phyloP scores from a whole-genome alignment of 1,140 invertebrate genomes.

The Lethocerus indicus region DNA sequence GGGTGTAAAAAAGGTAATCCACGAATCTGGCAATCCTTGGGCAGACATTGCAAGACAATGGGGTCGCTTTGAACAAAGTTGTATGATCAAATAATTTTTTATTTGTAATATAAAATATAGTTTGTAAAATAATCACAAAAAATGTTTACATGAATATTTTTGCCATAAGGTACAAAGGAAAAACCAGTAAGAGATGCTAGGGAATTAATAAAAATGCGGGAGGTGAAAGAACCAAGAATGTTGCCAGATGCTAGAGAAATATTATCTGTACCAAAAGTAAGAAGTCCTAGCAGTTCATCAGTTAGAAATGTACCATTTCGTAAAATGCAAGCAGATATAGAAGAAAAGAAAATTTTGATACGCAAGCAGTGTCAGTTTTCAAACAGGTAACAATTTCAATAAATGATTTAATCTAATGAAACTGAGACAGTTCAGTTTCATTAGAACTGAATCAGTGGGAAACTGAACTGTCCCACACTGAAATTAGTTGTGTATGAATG shows the following conservation, averaged over 20 bases:
- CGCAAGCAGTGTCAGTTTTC: too few species aligned
- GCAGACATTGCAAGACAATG: slow-evolving; percentile 46
- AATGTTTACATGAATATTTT: too few species aligned
- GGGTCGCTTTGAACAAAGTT: slow-evolving; percentile 36
- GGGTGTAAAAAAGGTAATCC: slow-evolving; percentile 15
- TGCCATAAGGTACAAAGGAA: too few species aligned
- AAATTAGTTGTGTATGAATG: too few species aligned
- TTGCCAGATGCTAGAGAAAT: background rate
- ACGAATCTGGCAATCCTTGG: slow-evolving; percentile 39
- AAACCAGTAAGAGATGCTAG: slow-evolving; percentile 3
- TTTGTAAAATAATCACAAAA: too few species aligned
- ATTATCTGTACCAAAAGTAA: background rate
- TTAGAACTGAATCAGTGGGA: too few species aligned
- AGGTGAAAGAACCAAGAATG: background rate
- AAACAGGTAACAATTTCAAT: too few species aligned
- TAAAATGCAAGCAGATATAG: slow-evolving; percentile 12
- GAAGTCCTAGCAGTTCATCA: background rate
- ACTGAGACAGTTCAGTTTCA: too few species aligned
- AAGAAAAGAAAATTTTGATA: slow-evolving; percentile 10
- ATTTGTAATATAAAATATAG: too few species aligned
- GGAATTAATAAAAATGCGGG: background rate
- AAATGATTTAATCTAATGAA: too few species aligned
- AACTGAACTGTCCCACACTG: too few species aligned
- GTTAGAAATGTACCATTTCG: background rate
- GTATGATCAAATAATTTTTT: too few species aligned